Evolutionary conservation across 2,113 vertebrate species (phyloP).

Genomic region (Nibea coibor): DNA sequence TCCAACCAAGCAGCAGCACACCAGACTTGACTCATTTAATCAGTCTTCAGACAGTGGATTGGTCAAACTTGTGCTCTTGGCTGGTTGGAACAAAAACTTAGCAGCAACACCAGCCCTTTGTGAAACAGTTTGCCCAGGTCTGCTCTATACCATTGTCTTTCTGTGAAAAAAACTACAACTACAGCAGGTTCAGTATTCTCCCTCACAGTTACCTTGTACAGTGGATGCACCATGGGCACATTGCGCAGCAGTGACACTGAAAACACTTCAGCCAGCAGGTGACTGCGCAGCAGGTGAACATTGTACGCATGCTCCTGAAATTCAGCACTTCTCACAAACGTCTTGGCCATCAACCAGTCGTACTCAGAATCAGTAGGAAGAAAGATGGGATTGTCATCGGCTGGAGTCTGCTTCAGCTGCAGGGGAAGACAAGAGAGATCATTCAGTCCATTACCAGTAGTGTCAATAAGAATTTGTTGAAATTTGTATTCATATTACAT

Average conservation of each 20-base stretch:
- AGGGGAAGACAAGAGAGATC: not conserved
- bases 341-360: constrained; percentile 85
- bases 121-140: too few species aligned
- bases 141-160: not conserved
- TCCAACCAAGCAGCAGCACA: too few species aligned
- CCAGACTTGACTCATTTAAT: too few species aligned
- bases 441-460: not conserved
- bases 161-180: not conserved
- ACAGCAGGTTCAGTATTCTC: not conserved
- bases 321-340: constrained; percentile 83
- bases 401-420: constrained; percentile 74
- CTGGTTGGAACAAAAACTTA: too few species aligned
- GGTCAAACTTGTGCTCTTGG: too few species aligned
- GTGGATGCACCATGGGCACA: constrained; percentile 82
- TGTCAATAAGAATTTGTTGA: not conserved
- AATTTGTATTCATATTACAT: not conserved
- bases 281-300: constrained; percentile 82
- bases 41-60: too few species aligned
- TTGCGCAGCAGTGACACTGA: constrained; percentile 82
- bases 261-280: constrained; percentile 84
- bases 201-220: constrained; percentile 79
- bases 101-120: too few species aligned
- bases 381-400: constrained; percentile 78
- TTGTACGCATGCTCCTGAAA: constrained; percentile 81
- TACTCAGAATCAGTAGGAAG: constrained; percentile 78